Evolutionary conservation across 2,797 vertebrate genomes (phyloP).

Genomic region (Nyctibius grandis): DNA sequence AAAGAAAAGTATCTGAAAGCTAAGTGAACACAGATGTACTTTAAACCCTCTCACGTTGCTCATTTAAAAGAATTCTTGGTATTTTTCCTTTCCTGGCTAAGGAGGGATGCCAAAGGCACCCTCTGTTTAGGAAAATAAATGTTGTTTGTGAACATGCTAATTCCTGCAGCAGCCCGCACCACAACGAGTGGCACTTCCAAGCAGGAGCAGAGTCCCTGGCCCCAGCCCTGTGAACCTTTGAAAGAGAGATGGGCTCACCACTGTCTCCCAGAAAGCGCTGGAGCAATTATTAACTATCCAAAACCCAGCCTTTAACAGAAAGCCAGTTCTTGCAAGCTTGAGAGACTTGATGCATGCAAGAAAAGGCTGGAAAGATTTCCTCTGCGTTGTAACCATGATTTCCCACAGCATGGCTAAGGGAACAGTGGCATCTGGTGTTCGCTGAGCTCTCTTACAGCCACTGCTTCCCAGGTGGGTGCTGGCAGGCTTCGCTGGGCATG

Average conservation of each 20-base stretch:
- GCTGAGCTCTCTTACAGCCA: not conserved
- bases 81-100: not conserved
- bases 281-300: not conserved
- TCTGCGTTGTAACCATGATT: not conserved
- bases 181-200: not conserved
- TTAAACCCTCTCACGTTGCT: not conserved
- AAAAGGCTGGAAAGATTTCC: not conserved
- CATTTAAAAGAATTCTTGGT: not conserved
- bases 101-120: not conserved
- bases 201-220: not conserved
- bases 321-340: not conserved
- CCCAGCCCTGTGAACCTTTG: not conserved
- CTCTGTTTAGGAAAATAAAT: not conserved
- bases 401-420: not conserved
- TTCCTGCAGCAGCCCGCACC: not conserved
- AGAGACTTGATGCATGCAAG: not conserved
- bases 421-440: constrained; percentile 70
- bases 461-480: not conserved
- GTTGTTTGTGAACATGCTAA: not conserved
- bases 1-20: not conserved
- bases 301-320: not conserved
- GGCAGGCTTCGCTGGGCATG: fast-evolving
- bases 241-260: not conserved
- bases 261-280: not conserved
- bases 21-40: not conserved